A percentile compares a stretch with the other conserved stretches of the same genome.
phyloP scores from a whole-genome alignment of 1,140 invertebrate species.

The Drosophila saltans region DNA sequence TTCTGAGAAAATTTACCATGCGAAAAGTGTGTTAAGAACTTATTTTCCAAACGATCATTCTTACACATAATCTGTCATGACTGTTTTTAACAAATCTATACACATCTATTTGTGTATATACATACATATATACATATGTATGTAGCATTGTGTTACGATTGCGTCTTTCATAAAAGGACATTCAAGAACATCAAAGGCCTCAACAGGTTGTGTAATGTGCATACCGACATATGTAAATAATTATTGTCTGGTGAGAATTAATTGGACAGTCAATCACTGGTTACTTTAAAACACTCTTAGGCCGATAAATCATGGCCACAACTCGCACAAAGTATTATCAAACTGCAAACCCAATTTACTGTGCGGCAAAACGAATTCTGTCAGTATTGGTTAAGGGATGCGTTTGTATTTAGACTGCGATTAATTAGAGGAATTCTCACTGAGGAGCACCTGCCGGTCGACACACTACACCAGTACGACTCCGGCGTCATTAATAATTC shows the following conservation, averaged over 20 bases:
- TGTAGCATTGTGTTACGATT: too few species aligned
- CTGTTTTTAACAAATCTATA: too few species aligned
- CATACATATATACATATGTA: too few species aligned
- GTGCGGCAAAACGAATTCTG: conserved; percentile 31
- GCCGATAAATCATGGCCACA: conserved; percentile 58
- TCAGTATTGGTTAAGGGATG: conserved; percentile 19
- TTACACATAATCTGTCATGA: too few species aligned
- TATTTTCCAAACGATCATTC: too few species aligned
- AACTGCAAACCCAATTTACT: conserved; percentile 50
- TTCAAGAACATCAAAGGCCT: too few species aligned
- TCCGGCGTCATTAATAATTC: conserved; percentile 71
- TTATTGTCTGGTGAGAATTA: conserved; percentile 47
- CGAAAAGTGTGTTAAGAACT: too few species aligned
- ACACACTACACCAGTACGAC: conserved; percentile 31
- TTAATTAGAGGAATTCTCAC: conserved; percentile 70
- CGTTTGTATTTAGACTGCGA: conserved; percentile 14
- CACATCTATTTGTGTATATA: too few species aligned
- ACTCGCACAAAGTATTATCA: conserved; percentile 47
- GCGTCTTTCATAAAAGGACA: too few species aligned
- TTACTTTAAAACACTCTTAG: conserved; percentile 23
- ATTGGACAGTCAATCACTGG: conserved; percentile 47
- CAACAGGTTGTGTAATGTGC: too few species aligned
- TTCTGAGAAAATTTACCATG: too few species aligned
- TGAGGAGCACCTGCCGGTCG: conserved; percentile 66
- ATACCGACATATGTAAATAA: background rate